These are phyloP conservation scores for Pionites leucogaster DNA, from an alignment of 2,113 vertebrate species.

Conservation along the genomic window DNA sequence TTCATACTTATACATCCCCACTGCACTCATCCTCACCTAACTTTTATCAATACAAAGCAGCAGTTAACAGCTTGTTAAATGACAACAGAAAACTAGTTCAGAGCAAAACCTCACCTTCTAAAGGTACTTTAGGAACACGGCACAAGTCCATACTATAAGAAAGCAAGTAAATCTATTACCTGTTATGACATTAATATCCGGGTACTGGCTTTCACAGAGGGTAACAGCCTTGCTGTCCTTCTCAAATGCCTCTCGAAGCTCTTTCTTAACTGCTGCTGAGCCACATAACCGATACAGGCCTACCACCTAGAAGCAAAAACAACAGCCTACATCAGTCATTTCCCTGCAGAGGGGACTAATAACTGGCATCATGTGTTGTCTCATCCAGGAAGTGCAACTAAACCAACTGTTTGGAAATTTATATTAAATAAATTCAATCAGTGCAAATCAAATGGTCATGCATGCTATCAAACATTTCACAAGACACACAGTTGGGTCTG, in stretches of 20 bases:
- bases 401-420: neutral
- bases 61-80: neutral
- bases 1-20: too few species aligned
- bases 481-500: neutral
- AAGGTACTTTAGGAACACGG: rapidly evolving
- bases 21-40: neutral
- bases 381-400: neutral
- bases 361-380: rapidly evolving
- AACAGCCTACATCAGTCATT: neutral
- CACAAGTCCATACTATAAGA: neutral
- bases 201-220: constrained; percentile 90
- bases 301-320: constrained; percentile 84
- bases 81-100: neutral
- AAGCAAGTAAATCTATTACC: constrained; percentile 77
- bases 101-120: neutral
- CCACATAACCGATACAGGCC: constrained; percentile 97
- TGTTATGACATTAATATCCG: constrained; percentile 98
- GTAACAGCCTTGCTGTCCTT: constrained; percentile 86
- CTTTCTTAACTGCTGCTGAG: constrained; percentile 96
- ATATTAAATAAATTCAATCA: neutral
- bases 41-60: neutral
- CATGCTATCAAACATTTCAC: rapidly evolving
- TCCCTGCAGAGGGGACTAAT: neutral
- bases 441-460: rapidly evolving
- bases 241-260: constrained; percentile 95